Conservation (phyloP, 2,797 vertebrate genomes). For the Ctenopoma kingsleyae region DNA sequence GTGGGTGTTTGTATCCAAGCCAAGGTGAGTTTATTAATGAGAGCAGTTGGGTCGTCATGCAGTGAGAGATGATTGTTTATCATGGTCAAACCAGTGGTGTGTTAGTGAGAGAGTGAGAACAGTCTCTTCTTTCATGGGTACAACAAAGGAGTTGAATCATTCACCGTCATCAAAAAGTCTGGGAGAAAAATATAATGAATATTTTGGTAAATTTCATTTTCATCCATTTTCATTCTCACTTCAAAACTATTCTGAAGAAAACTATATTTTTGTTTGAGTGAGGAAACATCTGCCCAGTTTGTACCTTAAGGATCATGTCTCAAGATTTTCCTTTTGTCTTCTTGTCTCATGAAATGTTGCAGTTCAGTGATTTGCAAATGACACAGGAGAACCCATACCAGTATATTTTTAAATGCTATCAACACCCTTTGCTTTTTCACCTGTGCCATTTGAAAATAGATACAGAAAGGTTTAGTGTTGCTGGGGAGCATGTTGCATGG, state of each 20-base stretch:
- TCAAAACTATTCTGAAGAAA: neutral
- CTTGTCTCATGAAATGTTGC: neutral
- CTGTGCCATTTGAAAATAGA: conserved; percentile 31
- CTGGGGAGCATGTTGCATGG: conserved; percentile 13
- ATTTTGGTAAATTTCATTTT: neutral
- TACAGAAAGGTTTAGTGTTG: conserved; percentile 21
- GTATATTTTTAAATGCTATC: conserved; percentile 27
- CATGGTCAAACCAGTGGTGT: neutral
- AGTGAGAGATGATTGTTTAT: neutral
- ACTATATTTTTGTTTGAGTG: neutral
- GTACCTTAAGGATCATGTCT: neutral
- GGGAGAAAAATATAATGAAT: neutral
- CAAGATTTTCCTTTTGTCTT: neutral
- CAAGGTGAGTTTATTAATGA: neutral
- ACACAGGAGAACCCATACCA: neutral
- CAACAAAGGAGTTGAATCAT: too few species aligned
- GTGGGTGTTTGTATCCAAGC: neutral
- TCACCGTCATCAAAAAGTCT: too few species aligned
- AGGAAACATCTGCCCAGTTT: neutral
- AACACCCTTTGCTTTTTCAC: conserved; percentile 19
- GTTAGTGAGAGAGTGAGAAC: too few species aligned
- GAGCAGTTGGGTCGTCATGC: neutral
- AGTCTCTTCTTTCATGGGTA: too few species aligned
- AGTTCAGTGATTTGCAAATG: neutral
- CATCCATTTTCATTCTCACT: neutral